Evolutionary conservation across 2,888 invertebrate species (phyloP).

Genomic region (Hermaeophaga mercurialis): DNA sequence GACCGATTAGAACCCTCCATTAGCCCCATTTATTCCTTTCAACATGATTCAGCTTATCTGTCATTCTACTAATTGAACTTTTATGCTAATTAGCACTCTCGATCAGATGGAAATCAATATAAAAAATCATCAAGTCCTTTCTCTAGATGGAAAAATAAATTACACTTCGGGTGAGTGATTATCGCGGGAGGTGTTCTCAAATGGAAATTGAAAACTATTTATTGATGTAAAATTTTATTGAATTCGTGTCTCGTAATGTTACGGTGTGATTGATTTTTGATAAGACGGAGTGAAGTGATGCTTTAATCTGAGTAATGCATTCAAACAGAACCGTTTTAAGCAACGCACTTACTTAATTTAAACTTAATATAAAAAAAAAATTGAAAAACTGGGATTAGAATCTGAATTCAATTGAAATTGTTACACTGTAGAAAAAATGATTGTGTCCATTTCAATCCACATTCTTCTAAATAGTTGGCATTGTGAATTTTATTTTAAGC

Average conservation of each 20-base stretch:
- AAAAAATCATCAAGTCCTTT: slow-evolving; percentile 21
- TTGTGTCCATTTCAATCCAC: too few species aligned
- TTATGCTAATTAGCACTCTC: slow-evolving; percentile 21
- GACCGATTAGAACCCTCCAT: slow-evolving; percentile 10
- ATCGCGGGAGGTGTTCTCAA: slow-evolving; percentile 15
- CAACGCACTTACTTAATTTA: too few species aligned
- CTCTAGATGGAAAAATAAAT: slow-evolving; percentile 24
- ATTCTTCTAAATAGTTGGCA: too few species aligned
- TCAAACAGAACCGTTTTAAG: too few species aligned
- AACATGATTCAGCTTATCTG: slow-evolving; percentile 21
- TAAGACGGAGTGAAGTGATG: too few species aligned
- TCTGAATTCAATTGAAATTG: too few species aligned
- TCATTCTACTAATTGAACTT: slow-evolving; percentile 25
- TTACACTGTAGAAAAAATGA: too few species aligned
- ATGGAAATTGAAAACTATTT: slow-evolving; percentile 6
- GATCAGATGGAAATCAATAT: slow-evolving; percentile 21
- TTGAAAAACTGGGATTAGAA: too few species aligned
- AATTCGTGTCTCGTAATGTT: background rate
- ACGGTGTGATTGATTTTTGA: background rate
- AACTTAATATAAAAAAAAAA: too few species aligned
- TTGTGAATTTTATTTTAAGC: too few species aligned
- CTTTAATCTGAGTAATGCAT: too few species aligned
- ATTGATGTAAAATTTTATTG: slow-evolving; percentile 1
- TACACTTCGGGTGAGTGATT: slow-evolving; percentile 4
- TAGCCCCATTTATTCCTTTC: slow-evolving; percentile 18